Conservation (phyloP, 2,888 invertebrate species). For the Himalopsyche tibetana region DNA sequence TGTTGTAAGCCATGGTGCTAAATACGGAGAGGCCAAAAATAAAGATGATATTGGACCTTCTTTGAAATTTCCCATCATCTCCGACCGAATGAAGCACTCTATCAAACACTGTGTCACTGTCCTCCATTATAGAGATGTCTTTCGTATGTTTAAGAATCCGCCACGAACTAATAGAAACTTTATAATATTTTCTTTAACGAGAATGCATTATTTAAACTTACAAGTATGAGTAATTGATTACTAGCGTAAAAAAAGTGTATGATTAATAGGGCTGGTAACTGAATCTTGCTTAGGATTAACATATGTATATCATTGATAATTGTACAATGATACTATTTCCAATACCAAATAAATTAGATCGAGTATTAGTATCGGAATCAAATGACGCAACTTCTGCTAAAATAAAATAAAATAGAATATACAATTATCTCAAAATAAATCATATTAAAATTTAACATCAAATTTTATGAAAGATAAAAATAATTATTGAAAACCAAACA, state of each 20-base stretch:
- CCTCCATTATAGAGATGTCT: slow-evolving; percentile 52
- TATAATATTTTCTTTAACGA: neutral
- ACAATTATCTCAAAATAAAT: too few species aligned
- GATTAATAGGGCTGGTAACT: neutral
- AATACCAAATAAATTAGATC: too few species aligned
- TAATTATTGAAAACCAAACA: too few species aligned
- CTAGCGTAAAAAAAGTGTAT: neutral
- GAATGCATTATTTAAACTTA: neutral
- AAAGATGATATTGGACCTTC: slow-evolving; percentile 73
- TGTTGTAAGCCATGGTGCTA: slow-evolving; percentile 76
- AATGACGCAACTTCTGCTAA: too few species aligned
- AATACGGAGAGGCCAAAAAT: slow-evolving; percentile 73
- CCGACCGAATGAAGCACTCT: slow-evolving; percentile 75
- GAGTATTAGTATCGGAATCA: too few species aligned
- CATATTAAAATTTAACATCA: too few species aligned
- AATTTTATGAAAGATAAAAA: too few species aligned
- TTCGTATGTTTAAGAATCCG: neutral
- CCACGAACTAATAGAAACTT: neutral
- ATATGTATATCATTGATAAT: too few species aligned
- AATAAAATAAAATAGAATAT: too few species aligned
- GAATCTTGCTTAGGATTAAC: too few species aligned
- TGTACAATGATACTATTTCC: too few species aligned
- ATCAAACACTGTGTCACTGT: slow-evolving; percentile 73
- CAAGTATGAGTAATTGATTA: neutral
- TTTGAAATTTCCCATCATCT: slow-evolving; percentile 76